These are phyloP conservation scores for Sebastes oblongus DNA, from an alignment of 2,797 vertebrate species.

Conservation along the genomic window DNA sequence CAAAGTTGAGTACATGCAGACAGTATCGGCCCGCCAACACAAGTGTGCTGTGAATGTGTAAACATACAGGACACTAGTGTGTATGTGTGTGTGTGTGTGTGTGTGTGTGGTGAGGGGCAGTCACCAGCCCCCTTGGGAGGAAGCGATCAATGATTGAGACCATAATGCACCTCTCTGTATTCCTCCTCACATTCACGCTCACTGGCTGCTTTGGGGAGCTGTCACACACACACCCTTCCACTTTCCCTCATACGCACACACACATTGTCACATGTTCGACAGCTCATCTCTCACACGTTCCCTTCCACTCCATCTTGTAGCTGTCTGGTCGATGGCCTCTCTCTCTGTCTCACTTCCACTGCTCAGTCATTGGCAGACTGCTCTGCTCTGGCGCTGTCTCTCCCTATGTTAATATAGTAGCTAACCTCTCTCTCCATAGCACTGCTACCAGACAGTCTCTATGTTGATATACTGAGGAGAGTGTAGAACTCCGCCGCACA, in stretches of 20 bases:
- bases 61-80: constrained; percentile 35
- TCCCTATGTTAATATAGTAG: constrained; percentile 81
- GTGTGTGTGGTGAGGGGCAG: constrained; percentile 42
- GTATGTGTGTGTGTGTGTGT: constrained; percentile 20
- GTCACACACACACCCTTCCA: constrained; percentile 52
- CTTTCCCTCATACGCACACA: constrained; percentile 39
- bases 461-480: constrained; percentile 74
- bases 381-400: constrained; percentile 73
- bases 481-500: constrained; percentile 62
- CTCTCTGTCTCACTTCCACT: constrained; percentile 68
- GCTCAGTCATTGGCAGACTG: constrained; percentile 72
- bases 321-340: constrained; percentile 79
- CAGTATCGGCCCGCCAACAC: constrained; percentile 13
- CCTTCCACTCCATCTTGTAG: constrained; percentile 79
- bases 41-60: constrained; percentile 59
- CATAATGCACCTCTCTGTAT: constrained; percentile 86
- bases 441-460: constrained; percentile 71
- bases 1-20: constrained; percentile 50
- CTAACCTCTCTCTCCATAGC: constrained; percentile 75
- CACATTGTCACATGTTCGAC: constrained; percentile 75
- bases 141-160: constrained; percentile 85
- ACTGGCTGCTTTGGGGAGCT: constrained; percentile 75
- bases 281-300: constrained; percentile 80
- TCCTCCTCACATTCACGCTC: constrained; percentile 83
- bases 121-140: constrained; percentile 75